A percentile compares a stretch with the other conserved stretches of the same genome.
These are phyloP conservation scores for Tenthredo notha DNA, from an alignment of 2,888 invertebrate genomes.

Conservation along the genomic window DNA sequence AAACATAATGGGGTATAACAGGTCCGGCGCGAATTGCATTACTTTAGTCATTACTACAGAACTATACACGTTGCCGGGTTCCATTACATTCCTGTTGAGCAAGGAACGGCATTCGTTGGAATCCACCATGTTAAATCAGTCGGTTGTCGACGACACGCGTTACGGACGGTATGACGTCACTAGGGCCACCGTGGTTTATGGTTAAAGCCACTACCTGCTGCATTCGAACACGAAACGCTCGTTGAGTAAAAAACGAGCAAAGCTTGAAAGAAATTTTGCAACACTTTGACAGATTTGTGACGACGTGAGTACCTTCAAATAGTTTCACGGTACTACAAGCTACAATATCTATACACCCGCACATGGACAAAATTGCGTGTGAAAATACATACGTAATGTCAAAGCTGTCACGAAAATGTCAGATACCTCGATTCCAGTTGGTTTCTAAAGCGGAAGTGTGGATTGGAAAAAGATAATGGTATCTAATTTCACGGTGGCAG, in stretches of 20 bases:
- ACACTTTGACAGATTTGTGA: conserved; percentile 27
- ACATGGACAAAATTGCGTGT: not conserved
- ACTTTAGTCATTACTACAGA: conserved; percentile 48
- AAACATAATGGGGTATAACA: conserved; percentile 53
- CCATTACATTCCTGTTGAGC: conserved; percentile 42
- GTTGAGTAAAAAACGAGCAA: conserved; percentile 15
- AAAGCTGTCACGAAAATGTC: conserved; percentile 26
- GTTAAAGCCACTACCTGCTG: conserved; percentile 20
- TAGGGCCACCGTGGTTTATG: conserved; percentile 35
- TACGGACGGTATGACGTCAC: conserved; percentile 19
- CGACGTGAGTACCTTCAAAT: not conserved
- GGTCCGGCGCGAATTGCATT: conserved; percentile 50
- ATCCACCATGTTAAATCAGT: conserved; percentile 46
- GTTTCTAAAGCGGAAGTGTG: conserved; percentile 29
- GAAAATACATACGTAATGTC: not conserved
- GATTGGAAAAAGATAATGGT: conserved; percentile 17
- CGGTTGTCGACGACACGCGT: conserved; percentile 46
- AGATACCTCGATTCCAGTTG: not conserved
- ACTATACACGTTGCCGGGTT: conserved; percentile 43
- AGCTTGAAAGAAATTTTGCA: not conserved
- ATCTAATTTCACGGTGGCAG: conserved; percentile 45
- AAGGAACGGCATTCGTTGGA: conserved; percentile 30
- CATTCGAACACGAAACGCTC: conserved; percentile 3
- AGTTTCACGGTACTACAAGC: conserved; percentile 6
- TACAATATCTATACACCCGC: not conserved